These are phyloP conservation scores for Sapajus apella DNA, from an alignment of 2,113 vertebrate species.

Conservation along the genomic window DNA sequence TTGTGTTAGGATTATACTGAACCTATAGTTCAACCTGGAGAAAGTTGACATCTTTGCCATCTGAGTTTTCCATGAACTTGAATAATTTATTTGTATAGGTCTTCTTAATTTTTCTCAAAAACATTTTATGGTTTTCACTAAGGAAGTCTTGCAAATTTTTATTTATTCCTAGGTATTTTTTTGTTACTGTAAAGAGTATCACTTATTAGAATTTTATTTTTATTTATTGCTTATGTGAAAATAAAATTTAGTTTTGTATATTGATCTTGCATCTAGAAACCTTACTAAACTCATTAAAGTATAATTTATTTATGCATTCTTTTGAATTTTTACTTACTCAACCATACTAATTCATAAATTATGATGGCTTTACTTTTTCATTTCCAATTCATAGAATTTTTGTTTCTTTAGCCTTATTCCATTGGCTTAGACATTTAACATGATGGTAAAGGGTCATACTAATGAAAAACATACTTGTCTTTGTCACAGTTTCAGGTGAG, in stretches of 20 bases:
- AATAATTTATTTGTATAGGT: not conserved
- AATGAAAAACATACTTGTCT: not conserved
- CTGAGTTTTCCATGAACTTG: not conserved
- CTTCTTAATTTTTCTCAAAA: not conserved
- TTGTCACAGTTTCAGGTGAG: not conserved
- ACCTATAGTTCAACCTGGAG: not conserved
- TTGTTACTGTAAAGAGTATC: not conserved
- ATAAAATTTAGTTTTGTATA: not conserved
- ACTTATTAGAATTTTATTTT: slow-evolving; percentile 14
- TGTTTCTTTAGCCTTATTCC: not conserved
- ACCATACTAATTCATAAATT: not conserved
- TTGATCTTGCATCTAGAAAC: not conserved
- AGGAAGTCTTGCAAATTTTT: not conserved
- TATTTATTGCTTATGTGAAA: not conserved
- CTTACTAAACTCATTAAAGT: not conserved
- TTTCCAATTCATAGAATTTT: not conserved
- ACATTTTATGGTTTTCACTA: not conserved
- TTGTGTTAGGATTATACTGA: not conserved
- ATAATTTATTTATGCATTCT: not conserved
- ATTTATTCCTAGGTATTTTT: not conserved
- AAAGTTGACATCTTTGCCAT: not conserved
- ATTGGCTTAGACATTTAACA: not conserved
- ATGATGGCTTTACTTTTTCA: not conserved
- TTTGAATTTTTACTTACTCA: not conserved
- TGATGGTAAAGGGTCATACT: not conserved